Evolutionary conservation across 2,888 invertebrate genomes (phyloP), one percentile per base, ranked within the genome.

Genomic region (Corythucha ciliata): DNA sequence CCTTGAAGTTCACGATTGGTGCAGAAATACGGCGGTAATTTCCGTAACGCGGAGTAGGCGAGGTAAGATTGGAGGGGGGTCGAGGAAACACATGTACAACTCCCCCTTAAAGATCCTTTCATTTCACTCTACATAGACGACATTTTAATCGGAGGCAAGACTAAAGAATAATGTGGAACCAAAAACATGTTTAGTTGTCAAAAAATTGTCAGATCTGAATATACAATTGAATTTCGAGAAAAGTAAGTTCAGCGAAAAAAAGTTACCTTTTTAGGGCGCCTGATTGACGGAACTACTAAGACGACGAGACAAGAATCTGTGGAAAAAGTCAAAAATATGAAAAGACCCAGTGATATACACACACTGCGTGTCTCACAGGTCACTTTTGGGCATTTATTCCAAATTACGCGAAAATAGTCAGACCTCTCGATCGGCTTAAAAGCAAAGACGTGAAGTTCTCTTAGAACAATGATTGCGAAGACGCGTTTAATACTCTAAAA

Each of bases 301-400:
- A 22, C 41, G 12, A 41, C 22, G n/a, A 41, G 26, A 41, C 4
- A 41, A 22, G 41, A 41, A 24, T 41, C 41, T 4, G n/a, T 41
- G 3, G 24, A 41, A 8, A 41, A 24, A 12, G 41, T 41, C 5
- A 8, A 16, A 24, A 41, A 41, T 12, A 41, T 41, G 41, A 20
- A 21, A 24, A 20, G 41, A 22, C 40, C 40, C 4, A 20, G 22
- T 7, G 41, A 41, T 24, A 8, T 41, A 7, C 25, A 41, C 14
- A 12, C 41, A 41, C 8, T 22, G 8, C 41, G 41, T 8, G 41
- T 41, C 6, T 41, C 22, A 7, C 7, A 18, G 10, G 41, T 18
- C 41, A 7, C 22, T 10, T 7, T 14, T 24, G 8, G 21, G 8
- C 22, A 20, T 14, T 8, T 21, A 41, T 24, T 16, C 41, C 24